These are phyloP conservation scores for Cavia porcellus DNA, from an alignment of 2,113 vertebrate species.

Conservation along the genomic window DNA sequence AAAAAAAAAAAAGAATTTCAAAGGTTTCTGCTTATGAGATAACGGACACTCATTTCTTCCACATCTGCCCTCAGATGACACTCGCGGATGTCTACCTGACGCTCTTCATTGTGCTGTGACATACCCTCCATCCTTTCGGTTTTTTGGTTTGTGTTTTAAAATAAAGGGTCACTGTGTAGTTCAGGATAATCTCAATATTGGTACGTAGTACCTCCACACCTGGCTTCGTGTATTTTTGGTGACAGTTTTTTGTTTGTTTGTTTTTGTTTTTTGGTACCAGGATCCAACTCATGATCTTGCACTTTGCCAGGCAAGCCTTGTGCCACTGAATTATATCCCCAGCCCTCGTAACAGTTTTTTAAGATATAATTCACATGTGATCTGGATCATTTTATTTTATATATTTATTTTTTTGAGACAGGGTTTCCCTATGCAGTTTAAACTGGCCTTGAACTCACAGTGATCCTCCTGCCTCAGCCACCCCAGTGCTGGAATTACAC, in stretches of 20 bases:
- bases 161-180: not conserved
- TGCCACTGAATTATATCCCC: too few relatives aligned
- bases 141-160: not conserved
- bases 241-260: too few relatives aligned
- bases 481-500: too few relatives aligned
- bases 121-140: not conserved
- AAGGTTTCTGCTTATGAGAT: not conserved
- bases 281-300: too few relatives aligned
- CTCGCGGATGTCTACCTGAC: not conserved
- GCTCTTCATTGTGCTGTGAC: too few relatives aligned
- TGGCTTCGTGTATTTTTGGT: not conserved
- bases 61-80: slow-evolving; percentile 18
- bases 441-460: not conserved
- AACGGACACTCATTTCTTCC: not conserved
- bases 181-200: not conserved
- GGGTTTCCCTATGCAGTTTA: not conserved
- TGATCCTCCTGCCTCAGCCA: too few relatives aligned
- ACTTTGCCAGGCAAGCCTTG: too few relatives aligned
- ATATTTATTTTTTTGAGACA: not conserved
- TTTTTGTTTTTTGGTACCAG: too few relatives aligned
- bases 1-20: not conserved
- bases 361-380: not conserved
- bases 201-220: not conserved
- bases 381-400: not conserved
- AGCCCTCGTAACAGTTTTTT: not conserved